These are phyloP conservation scores for Cheirogaleus major DNA, from an alignment of 2,797 vertebrate genomes.

Conservation along the genomic window DNA sequence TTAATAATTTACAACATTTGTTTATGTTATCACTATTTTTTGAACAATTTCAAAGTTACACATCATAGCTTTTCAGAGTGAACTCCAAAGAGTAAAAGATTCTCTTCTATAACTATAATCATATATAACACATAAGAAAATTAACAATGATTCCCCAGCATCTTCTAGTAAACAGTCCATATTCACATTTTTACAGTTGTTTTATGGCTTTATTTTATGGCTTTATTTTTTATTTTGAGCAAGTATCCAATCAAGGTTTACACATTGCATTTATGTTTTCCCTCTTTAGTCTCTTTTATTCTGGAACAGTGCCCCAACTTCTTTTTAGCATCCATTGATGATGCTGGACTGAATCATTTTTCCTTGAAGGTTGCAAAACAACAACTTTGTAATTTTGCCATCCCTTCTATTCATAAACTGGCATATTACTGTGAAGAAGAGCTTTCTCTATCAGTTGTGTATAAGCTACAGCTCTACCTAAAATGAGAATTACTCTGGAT, in stretches of 20 bases:
- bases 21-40: neutral
- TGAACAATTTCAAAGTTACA: neutral
- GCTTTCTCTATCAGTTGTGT: neutral
- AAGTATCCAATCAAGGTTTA: neutral
- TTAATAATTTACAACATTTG: neutral
- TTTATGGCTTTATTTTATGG: neutral
- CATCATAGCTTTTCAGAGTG: neutral
- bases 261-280: neutral
- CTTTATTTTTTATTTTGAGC: neutral
- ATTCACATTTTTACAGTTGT: neutral
- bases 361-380: neutral
- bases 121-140: neutral
- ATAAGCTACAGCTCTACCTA: neutral
- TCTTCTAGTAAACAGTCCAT: neutral
- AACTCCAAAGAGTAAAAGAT: neutral
- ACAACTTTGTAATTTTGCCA: neutral
- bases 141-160: neutral
- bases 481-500: neutral
- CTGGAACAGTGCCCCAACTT: neutral
- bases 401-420: neutral
- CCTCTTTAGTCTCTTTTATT: neutral
- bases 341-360: neutral
- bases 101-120: neutral
- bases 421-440: neutral
- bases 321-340: neutral